Conservation (phyloP, 2,113 vertebrate species). For the Grallaria varia region DNA sequence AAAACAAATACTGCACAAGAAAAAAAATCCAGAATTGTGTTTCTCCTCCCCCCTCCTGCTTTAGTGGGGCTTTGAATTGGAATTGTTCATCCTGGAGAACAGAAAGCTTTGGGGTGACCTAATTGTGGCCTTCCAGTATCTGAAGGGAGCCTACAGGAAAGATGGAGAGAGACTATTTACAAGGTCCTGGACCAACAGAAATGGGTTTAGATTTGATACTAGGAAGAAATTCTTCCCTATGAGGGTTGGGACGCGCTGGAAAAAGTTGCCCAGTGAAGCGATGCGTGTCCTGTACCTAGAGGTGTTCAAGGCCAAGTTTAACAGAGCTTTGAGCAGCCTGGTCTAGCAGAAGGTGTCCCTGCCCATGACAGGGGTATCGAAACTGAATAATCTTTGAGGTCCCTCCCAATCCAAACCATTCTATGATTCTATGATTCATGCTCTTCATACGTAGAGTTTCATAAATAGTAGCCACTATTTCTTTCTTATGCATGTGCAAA, state of each 20-base stretch:
- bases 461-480: background rate
- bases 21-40: background rate
- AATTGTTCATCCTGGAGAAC: background rate
- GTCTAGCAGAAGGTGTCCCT: background rate
- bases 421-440: background rate
- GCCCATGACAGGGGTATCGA: background rate
- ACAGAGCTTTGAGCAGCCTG: background rate
- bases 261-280: background rate
- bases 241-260: background rate
- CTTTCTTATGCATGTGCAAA: background rate
- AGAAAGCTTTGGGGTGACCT: background rate
- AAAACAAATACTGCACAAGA: background rate
- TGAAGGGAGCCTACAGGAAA: background rate
- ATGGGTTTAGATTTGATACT: background rate
- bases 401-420: background rate
- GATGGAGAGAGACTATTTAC: background rate
- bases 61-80: background rate
- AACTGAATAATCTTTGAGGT: background rate
- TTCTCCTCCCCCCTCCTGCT: background rate
- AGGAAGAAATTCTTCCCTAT: background rate
- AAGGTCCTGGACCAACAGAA: background rate
- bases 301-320: background rate
- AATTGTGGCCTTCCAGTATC: background rate
- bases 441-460: background rate
- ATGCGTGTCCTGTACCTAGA: too few species aligned